phyloP scores from a whole-genome alignment of 2,113 vertebrate species.

The Chlorodrepanis virens region DNA sequence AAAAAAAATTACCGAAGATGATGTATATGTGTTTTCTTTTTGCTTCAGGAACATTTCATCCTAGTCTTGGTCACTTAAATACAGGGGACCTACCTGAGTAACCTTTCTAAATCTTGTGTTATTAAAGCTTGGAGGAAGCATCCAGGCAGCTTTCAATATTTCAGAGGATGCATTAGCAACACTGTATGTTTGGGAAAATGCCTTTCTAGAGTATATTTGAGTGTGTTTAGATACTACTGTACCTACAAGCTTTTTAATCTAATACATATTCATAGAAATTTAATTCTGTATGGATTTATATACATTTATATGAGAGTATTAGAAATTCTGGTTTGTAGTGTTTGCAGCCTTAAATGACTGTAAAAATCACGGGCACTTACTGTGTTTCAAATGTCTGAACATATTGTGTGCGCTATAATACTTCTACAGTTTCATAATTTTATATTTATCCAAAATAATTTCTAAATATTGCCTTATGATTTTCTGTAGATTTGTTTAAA shows the following conservation, averaged over 20 bases:
- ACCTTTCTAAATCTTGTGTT: not conserved
- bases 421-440: not conserved
- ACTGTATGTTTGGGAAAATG: not conserved
- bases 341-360: not conserved
- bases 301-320: not conserved
- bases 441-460: slow-evolving; percentile 63
- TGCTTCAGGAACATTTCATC: not conserved
- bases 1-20: not conserved
- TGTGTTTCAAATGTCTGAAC: not conserved
- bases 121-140: not conserved
- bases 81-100: not conserved
- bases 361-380: not conserved
- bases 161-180: not conserved
- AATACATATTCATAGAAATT: not conserved
- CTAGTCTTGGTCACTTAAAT: not conserved
- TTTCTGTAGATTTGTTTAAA: slow-evolving; percentile 64
- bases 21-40: not conserved
- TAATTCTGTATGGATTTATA: not conserved
- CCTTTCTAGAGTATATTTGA: not conserved
- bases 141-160: not conserved
- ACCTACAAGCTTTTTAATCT: not conserved
- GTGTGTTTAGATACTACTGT: not conserved
- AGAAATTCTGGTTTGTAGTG: not conserved
- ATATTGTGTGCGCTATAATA: not conserved
- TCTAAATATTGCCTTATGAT: slow-evolving; percentile 59